Evolutionary conservation across 2,113 vertebrate genomes (phyloP).

Genomic region (Nothoprocta pentlandii): DNA sequence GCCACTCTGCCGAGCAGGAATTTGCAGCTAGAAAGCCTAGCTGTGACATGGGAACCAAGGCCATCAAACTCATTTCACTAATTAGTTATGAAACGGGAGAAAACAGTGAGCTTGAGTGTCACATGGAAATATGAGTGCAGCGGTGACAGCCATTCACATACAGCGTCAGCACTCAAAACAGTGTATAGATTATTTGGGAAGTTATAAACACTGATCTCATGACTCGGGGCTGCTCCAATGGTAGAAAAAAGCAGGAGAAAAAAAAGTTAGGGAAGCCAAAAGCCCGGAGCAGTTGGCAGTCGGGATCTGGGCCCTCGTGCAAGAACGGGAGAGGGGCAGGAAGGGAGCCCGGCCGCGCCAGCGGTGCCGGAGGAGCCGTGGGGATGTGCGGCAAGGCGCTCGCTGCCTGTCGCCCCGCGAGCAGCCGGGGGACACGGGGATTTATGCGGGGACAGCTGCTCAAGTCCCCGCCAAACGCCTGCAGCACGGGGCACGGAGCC

Average conservation of each 20-base stretch:
- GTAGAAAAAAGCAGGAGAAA: background rate
- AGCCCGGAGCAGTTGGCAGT: background rate
- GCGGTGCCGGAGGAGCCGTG: background rate
- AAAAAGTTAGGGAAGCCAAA: background rate
- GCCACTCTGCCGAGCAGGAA: constrained; percentile 47
- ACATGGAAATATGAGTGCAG: background rate
- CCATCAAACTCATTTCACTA: constrained; percentile 45
- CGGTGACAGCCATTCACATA: background rate
- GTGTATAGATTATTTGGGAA: constrained; percentile 46
- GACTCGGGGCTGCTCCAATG: constrained; percentile 8
- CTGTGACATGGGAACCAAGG: constrained; percentile 56
- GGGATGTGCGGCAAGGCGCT: too few relatives aligned
- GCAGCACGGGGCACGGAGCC: background rate
- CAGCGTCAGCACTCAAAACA: background rate
- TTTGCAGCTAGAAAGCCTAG: background rate
- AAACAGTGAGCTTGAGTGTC: background rate
- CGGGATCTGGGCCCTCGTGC: background rate
- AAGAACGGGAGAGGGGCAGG: accelerated
- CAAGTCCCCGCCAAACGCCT: background rate
- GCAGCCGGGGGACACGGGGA: background rate
- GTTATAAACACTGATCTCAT: background rate
- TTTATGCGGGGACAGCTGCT: background rate
- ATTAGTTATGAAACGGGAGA: constrained; percentile 47
- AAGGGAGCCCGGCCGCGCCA: background rate
- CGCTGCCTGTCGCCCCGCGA: too few relatives aligned